Conservation (phyloP, 2,113 vertebrate species). For the Corynorhinus townsendii region DNA sequence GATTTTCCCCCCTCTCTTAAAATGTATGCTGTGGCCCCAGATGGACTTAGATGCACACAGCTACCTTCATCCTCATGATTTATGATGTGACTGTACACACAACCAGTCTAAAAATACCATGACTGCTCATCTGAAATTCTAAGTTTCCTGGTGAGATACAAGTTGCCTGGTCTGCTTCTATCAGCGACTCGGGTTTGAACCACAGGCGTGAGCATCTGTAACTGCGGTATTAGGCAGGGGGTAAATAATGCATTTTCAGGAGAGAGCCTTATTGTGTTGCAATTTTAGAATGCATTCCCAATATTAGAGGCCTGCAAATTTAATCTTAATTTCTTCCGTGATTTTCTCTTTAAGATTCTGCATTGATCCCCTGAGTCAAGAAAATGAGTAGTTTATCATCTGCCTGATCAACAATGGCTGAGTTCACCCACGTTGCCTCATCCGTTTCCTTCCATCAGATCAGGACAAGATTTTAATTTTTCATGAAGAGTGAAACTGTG, state of each 20-base stretch:
- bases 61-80: background rate
- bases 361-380: background rate
- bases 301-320: constrained; percentile 62
- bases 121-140: constrained; percentile 43
- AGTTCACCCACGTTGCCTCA: constrained; percentile 58
- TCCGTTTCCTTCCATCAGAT: constrained; percentile 69
- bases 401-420: constrained; percentile 7
- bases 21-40: background rate
- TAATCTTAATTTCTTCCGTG: constrained; percentile 67
- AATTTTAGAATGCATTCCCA: constrained; percentile 29
- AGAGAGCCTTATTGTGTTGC: constrained; percentile 30
- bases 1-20: background rate
- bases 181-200: background rate
- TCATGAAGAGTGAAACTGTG: constrained; percentile 75
- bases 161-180: background rate
- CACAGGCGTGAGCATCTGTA: background rate
- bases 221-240: background rate
- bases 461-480: constrained; percentile 76
- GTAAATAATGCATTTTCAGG: constrained; percentile 68
- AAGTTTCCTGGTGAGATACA: background rate
- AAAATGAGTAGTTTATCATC: constrained; percentile 48
- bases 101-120: background rate
- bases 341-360: constrained; percentile 60
- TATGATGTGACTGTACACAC: background rate
- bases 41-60: constrained; percentile 22